Base-by-base conservation (phyloP, 2,888 invertebrate genomes). In the Capitulum mitella region DNA sequence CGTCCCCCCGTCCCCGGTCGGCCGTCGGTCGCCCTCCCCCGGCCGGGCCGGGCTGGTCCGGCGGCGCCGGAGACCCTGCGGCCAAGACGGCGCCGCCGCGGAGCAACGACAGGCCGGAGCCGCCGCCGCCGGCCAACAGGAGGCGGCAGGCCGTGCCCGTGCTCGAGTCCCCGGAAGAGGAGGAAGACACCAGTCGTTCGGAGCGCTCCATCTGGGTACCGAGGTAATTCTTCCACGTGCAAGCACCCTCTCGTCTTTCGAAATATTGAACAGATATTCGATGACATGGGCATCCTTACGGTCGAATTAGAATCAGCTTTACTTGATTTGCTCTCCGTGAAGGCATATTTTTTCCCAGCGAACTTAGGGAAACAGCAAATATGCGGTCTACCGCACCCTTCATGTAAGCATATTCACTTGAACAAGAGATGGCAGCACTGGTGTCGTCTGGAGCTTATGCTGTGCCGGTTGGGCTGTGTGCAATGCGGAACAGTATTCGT, bases 131-230 rank as follows among this genome's bases (percentile, higher is more conserved):
- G 3, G 34, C 37, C 22, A 37, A 3, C 22, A 16, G 64, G 19
- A 19, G 34, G 3, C 64, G 16, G 70, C 40, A 22, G 26, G 37
- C 26, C 40, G 10, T 19, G 26, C 40, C 70, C 40, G 37, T 40
- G 26, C 70, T 29, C 22, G 70, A 70, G 29, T 70, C 70, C 1
- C 70, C 70, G 10, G 40, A 26, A 8, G 58, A 43, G 43, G 43
- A 58, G 12, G 70, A 40, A 26, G 70, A 70, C 40, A 26, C 8
- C 6, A n/a, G 40, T 26, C 37, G 70, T 12, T 16, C 14, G 40
- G 40, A 70, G 37, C 70, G 40, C 40, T 70, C 70, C 70, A 70
- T 22, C 22, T 70, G 70, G 70, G 40, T 70, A 2, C 70, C 70
- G 26, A 70, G 70, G 70, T 70, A 37, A 32, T 29, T n/a, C n/a